Evolutionary conservation across 2,888 invertebrate species (phyloP).

Genomic region (Urechis unicinctus): DNA sequence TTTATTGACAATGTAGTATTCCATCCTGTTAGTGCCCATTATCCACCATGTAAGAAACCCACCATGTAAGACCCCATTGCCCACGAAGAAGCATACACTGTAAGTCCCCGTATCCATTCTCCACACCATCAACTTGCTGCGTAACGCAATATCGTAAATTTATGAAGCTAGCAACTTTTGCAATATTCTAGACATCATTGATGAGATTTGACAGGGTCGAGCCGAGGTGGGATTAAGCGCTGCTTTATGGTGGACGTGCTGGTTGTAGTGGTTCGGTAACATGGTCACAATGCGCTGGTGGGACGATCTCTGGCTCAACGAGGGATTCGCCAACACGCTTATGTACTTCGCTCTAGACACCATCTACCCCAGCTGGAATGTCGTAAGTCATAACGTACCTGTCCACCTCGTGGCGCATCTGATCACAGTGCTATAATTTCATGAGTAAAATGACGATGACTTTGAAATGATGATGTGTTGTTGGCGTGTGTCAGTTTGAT

Average conservation of each 20-base stretch:
- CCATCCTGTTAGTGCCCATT: no score
- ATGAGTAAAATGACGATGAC: neutral
- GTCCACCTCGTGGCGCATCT: neutral
- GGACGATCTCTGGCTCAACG: constrained; percentile 49
- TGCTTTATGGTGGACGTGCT: neutral
- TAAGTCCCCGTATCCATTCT: no score
- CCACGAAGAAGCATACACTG: no score
- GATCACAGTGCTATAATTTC: neutral
- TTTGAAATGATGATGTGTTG: constrained; percentile 1
- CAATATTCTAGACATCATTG: no score
- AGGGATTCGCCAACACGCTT: constrained; percentile 46
- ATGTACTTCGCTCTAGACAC: constrained; percentile 47
- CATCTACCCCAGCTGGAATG: constrained; percentile 44
- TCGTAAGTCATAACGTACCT: constrained; percentile 29
- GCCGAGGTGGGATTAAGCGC: no score
- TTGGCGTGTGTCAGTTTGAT: constrained; percentile 22
- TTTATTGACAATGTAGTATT: no score
- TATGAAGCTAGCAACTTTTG: no score
- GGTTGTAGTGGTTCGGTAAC: constrained; percentile 48
- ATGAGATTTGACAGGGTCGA: no score
- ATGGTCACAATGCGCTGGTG: constrained; percentile 51
- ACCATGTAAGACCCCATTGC: no score
- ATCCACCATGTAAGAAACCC: no score
- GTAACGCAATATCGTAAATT: no score
- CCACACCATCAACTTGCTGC: no score